Base-by-base conservation (phyloP, 2,113 vertebrate genomes). In the Brienomyrus longianalis region DNA sequence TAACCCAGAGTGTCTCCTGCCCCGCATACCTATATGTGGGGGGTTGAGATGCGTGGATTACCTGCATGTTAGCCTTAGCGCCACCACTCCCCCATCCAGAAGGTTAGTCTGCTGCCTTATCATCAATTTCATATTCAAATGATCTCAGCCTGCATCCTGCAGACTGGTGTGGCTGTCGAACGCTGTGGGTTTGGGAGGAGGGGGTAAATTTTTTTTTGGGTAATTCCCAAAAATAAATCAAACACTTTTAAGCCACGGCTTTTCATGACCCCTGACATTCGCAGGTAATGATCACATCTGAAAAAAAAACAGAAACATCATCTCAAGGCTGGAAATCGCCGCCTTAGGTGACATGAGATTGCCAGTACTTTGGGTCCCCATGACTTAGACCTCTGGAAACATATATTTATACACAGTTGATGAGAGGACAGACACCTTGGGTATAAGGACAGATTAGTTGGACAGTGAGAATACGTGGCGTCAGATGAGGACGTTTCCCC, bases 41-140 rank as follows among this genome's bases (percentile, higher is more conserved):
- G 96, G 96, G 97, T 96, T 96, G 94, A 93, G 89, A 92, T 91
- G 92, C 86, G 85, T 54, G 93, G 94, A 93, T 95, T 47, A 91
- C 93, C 91, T 91, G 88, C 83, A 45, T 39, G 27, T 80, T 17
- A 27, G 89, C 80, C 86, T 84, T 83, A 85, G 47, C 83, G 74
- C 88, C 11, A 77, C 52, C 39, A 51, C 27, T 39, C 17, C 3
- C 89, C 45, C n/a, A 9, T 17, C 35, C 70, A n/a, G 17, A 43
- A 11, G 5, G 86, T 35, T 43, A 43, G 83, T 77, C 43, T 51
- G 50, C 23, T 31, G 45, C 10, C 27, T 45, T 23, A n/a, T 35
- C 85, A 52, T 54, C 27, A 31, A 47, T 50, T 88, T 89, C 35
- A 5, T 17, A 19, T 35, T 89, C 19, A n/a, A 66, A 21, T 11